A percentile compares a stretch with the other conserved stretches of the same genome.
These are phyloP conservation scores for Notechis scutatus DNA, from an alignment of 2,113 vertebrate species.

Conservation along the genomic window DNA sequence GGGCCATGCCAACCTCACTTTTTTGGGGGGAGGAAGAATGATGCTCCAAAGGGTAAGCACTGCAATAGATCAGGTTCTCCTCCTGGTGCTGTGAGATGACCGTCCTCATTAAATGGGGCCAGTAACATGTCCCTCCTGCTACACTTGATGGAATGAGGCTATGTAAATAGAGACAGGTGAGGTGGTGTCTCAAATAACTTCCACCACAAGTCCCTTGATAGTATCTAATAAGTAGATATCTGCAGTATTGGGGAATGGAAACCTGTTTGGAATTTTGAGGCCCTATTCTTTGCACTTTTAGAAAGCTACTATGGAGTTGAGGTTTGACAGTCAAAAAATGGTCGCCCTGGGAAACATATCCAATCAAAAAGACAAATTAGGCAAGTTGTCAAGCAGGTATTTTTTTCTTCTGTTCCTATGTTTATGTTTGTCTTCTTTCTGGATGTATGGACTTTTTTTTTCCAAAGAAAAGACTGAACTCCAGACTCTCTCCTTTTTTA, in stretches of 20 bases:
- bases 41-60: neutral
- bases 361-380: neutral
- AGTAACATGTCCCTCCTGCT: too few relatives aligned
- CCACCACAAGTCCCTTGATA: too few relatives aligned
- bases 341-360: neutral
- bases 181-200: too few relatives aligned
- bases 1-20: neutral
- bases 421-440: neutral
- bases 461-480: neutral
- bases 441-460: neutral
- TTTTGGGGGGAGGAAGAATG: neutral
- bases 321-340: neutral
- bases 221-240: too few relatives aligned
- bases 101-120: too few relatives aligned
- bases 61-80: neutral
- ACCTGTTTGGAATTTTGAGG: neutral
- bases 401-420: neutral
- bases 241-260: neutral
- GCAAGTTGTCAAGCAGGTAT: neutral
- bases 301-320: neutral
- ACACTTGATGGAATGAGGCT: too few relatives aligned
- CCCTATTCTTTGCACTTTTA: neutral
- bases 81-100: neutral
- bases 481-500: neutral
- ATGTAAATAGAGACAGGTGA: too few relatives aligned